Evolutionary conservation across 2,797 vertebrate genomes (phyloP), one percentile per base, ranked within the genome.

Genomic region (Chelon labrosus): DNA sequence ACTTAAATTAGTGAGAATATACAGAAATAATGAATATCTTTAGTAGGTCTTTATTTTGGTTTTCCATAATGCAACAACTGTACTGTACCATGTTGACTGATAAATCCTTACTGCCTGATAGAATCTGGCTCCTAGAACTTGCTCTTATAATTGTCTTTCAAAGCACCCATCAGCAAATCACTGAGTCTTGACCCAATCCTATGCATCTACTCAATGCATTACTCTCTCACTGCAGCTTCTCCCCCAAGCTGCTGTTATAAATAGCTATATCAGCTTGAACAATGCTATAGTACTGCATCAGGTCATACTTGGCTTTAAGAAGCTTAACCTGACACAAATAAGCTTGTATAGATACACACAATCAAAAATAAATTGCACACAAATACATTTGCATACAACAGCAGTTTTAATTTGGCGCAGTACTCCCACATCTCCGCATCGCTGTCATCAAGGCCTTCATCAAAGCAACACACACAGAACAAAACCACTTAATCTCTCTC

Each of bases 91-190:
- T 39, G 54, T 56, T 65, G 35, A 25, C 47, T 57, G 50, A 71
- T 49, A 51, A 74, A 80, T 72, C 31, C 41, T 56, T 58, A 42
- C 31, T 51, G 37, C 37, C 55, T 77, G 16, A 13, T 51, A 72
- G 51, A 65, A 49, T 2, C 7, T 27, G n/a, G 49, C 77, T 76
- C 35, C 60, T 56, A 77, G 65, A 83, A 86, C 57, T 67, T 46
- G 64, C 64, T 85, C 65, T 73, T n/a, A 52, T 86, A 85, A 85
- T 88, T 83, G 83, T 9, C 67, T 80, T 79, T 85, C 54, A 77
- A 79, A 89, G 75, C 73, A 73, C 52, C 57, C 64, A 65, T 68
- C 53, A 80, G 73, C 77, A 88, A 80, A 73, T 77, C 59, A 54
- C 54, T 61, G 60, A 75, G 55, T 84, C 75, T 80, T 86, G 70